Evolutionary conservation across 2,113 vertebrate species (phyloP).

Genomic region (Oreochromis niloticus): DNA sequence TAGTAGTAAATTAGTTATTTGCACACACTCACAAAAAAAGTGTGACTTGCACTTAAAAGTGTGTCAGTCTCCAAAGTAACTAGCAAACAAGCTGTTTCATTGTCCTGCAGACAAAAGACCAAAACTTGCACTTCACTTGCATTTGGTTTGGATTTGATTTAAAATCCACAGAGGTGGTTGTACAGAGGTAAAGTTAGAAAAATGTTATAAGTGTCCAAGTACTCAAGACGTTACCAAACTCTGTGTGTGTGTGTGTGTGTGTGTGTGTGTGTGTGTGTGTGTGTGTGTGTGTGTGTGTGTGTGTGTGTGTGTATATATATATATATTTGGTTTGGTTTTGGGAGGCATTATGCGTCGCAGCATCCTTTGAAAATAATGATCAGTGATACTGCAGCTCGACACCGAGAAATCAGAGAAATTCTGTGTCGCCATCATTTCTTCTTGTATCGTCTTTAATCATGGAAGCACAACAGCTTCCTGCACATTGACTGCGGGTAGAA

Average conservation of each 20-base stretch:
- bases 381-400: background rate
- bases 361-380: background rate
- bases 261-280: accelerated
- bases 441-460: background rate
- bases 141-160: background rate
- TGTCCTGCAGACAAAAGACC: background rate
- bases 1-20: background rate
- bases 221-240: background rate
- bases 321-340: background rate
- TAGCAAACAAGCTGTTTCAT: background rate
- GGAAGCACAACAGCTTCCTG: background rate
- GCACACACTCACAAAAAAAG: background rate
- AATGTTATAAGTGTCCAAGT: background rate
- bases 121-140: background rate
- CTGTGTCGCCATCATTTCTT: background rate
- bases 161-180: background rate
- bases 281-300: accelerated
- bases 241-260: accelerated
- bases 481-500: background rate
- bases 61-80: background rate
- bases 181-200: background rate
- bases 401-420: background rate
- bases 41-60: background rate
- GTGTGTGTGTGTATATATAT: background rate
- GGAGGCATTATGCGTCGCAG: background rate